Evolutionary conservation across 2,113 vertebrate species (phyloP).

Genomic region (Rhombomys opimus): DNA sequence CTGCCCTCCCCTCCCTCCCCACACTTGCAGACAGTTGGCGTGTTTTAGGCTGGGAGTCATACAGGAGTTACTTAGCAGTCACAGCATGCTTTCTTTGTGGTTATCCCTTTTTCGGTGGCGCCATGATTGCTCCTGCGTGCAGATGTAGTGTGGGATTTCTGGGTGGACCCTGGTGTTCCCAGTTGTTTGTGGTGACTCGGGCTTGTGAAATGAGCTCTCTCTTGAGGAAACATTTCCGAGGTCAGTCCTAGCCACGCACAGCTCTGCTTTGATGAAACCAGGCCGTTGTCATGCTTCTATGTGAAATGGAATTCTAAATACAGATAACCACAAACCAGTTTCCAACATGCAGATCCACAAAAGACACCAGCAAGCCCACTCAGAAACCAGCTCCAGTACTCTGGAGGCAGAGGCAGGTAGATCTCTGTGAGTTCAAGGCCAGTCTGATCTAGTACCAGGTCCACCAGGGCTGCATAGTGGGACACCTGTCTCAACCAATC

Average conservation of each 20-base stretch:
- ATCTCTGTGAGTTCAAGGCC: neutral
- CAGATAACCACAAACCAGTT: neutral
- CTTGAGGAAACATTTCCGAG: neutral
- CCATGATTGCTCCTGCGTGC: accelerated
- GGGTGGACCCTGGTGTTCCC: accelerated
- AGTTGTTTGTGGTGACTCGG: accelerated
- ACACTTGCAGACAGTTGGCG: neutral
- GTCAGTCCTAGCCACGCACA: neutral
- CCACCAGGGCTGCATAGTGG: neutral
- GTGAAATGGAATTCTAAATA: neutral
- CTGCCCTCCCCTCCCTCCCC: neutral
- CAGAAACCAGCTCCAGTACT: too few relatives aligned
- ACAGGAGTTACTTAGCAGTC: neutral
- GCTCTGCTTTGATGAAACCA: neutral
- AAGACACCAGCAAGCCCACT: neutral
- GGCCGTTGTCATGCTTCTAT: neutral
- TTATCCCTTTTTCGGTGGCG: accelerated
- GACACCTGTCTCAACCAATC: neutral
- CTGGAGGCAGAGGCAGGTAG: neutral
- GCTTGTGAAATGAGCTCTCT: neutral
- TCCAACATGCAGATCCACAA: neutral
- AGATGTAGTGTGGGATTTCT: accelerated
- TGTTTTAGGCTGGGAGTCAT: neutral
- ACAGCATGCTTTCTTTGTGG: neutral
- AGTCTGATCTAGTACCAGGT: neutral